Base-by-base conservation (phyloP, 2,888 invertebrate species). In the Thera obeliscata region DNA sequence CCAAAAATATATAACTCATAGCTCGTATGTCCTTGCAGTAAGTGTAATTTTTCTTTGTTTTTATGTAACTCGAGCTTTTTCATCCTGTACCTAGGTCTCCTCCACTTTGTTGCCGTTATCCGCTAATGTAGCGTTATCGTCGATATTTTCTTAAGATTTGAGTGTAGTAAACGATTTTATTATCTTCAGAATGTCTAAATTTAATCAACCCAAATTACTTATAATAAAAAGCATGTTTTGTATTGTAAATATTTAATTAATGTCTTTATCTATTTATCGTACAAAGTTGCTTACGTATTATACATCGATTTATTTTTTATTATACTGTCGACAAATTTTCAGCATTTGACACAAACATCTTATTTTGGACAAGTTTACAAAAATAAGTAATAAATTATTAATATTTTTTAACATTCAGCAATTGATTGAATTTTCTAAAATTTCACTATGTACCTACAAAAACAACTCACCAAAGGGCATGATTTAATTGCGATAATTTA, bases 221-320 rank as follows among this genome's bases (percentile, higher is more conserved):
- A 33, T 35, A 61, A 33, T 64, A n/a, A 11, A 60, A 65, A 9
- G 52, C 57, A 52, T 61, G 33, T 57, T 61, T 59, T 66, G 35
- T 65, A 67, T 64, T 59, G 69, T 72, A 73, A 75, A 74, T 73
- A 69, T 75, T 91, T 89, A 90, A 91, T 90, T 90, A 81, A 88
- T 93, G 91, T 93, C 91, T 93, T 93, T 88, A 88, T 89, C 86
- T 89, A 88, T 88, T 67, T 90, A 88, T 90, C 85, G 89, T 92
- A 93, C 89, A 91, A 90, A 90, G 87, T 88, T 85, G 82, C 90
- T 91, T 91, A 90, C 81, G 80, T 87, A 89, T 85, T 82, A 85
- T 85, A 87, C 82, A 87, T 71, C 56, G 66, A 72, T 74, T 72
- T 54, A 80, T 81, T 79, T 80, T 74, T 77, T 79, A 77, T 74